phyloP scores from a whole-genome alignment of 64 coral and sea anemone genomes.

The Actinia tenebrosa region DNA sequence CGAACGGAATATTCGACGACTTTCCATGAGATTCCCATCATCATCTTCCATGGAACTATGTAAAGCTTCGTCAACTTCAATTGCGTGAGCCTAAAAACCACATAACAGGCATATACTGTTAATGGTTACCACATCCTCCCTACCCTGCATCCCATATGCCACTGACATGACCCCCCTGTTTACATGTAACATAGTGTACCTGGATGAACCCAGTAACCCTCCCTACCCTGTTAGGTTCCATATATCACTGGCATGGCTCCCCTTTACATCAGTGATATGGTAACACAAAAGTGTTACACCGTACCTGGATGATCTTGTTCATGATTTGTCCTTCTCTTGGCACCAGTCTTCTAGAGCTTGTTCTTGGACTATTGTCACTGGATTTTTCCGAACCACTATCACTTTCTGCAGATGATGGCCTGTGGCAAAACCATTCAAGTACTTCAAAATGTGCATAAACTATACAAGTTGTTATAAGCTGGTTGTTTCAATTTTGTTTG shows the following conservation, averaged over 20 bases:
- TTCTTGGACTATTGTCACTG: conserved; percentile 22
- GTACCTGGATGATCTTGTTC: conserved; percentile 65
- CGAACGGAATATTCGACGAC: conserved; percentile 11
- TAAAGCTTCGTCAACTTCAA: conserved; percentile 57
- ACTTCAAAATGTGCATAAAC: not conserved
- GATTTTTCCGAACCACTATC: conserved; percentile 30
- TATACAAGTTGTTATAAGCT: no score
- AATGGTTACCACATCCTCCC: no score
- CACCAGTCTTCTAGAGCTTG: conserved; percentile 36
- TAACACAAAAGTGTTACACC: not conserved
- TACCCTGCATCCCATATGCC: no score
- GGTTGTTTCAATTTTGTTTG: no score
- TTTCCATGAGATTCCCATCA: conserved; percentile 29
- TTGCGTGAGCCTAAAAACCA: conserved; percentile 32
- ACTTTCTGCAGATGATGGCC: conserved; percentile 33
- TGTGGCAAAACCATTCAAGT: not conserved
- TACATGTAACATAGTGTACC: no score
- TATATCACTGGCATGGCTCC: not conserved
- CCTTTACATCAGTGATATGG: not conserved
- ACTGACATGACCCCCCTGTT: not conserved
- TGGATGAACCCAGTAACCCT: no score
- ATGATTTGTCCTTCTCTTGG: conserved; percentile 83
- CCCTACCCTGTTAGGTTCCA: no score
- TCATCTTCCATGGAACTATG: conserved; percentile 72
- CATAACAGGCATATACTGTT: not conserved